Evolutionary conservation across 1,140 invertebrate species (phyloP), one percentile per base, ranked within the genome.

Genomic region (Drosophila sp.): DNA sequence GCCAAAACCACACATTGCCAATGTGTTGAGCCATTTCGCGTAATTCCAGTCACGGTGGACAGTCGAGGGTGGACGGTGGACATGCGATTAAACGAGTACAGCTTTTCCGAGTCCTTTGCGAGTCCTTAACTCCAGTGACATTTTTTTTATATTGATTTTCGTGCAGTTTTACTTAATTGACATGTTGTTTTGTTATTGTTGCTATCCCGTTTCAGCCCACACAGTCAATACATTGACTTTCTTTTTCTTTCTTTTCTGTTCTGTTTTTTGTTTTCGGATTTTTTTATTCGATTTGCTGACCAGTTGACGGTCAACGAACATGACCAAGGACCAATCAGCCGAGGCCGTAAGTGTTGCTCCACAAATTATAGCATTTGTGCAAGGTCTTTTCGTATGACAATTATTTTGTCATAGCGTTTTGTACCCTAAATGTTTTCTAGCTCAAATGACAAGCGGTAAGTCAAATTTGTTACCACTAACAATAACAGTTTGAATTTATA

Each of bases 101-200:
- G 14, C 14, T 36, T 48, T 50, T 13, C 16, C n/a, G n/a, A n/a
- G n/a, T n/a, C n/a, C n/a, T 41, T 14, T 27, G 29, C 7, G 18
- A 13, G 4, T 25, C 36, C 59, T 41, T 45, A 4, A 38, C 29
- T 25, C 27, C 40, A 53, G 76, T 76, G 65, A 65, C 56, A 74
- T 53, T 80, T 81, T 73, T 89, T 21, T 21, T 21, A 21, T 21
- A 89, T 89, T 81, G 86, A 90, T 89, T 89, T 89, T 89, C 76
- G 74, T 78, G 80, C 77, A 84, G 78, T 90, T 89, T 89, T 81
- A 86, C 78, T 90, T 89, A 89, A 89, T 89, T 89, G 83, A 83
- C 76, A 89, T 83, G 83, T 78, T 78, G 61, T 89, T 89, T 83
- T 89, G 84, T 89, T 89, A 83, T 83, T 89, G 76, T 83, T 89